Base-by-base conservation (phyloP, 2,113 vertebrate genomes). In the Tetrao urogallus region DNA sequence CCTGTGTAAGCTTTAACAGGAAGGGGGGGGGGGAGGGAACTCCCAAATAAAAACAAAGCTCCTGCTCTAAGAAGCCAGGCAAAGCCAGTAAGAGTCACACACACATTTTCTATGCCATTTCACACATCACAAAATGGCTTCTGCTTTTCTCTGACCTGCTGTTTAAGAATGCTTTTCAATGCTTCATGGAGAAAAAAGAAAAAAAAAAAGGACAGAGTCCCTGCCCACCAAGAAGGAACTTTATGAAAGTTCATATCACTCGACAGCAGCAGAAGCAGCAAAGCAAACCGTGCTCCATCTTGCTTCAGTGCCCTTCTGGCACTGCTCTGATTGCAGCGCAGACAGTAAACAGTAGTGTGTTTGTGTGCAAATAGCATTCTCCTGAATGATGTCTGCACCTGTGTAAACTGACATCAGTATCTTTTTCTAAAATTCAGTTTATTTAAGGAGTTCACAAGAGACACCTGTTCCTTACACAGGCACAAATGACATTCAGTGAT, bases 301-400 rank as follows among this genome's bases (percentile, higher is more conserved):
- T 96, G 95, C 93, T 96, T 89, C 95, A 95, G 88, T 93, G 89
- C 93, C 92, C 91, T 95, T 82, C 92, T 96, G 96, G 95, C 96
- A 95, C 74, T 74, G 96, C 95, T 91, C 79, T 91, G 95, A 92
- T 92, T 87, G 92, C 94, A 92, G 93, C 0, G 1, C 97, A 95
- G 94, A 96, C 96, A 79, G 95, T 92, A 93, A 97, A 96, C 93
- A 96, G 91, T 89, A 66, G 93, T 8, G 87, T 95, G 91, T 94
- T 96, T 97, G 96, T 97, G 94, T 92, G 96, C 97, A 96, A 97
- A 97, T 84, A 95, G 86, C 96, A 79, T 96, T 94, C 97, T 94
- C 92, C 92, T 96, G 94, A 97, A 97, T 96, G 96, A 95, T 95
- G 96, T 72, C 93, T 96, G 96, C 97, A 97, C 97, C 97, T 97